These are phyloP conservation scores for Istiophorus platypterus DNA, from an alignment of 2,113 vertebrate genomes.

Conservation along the genomic window DNA sequence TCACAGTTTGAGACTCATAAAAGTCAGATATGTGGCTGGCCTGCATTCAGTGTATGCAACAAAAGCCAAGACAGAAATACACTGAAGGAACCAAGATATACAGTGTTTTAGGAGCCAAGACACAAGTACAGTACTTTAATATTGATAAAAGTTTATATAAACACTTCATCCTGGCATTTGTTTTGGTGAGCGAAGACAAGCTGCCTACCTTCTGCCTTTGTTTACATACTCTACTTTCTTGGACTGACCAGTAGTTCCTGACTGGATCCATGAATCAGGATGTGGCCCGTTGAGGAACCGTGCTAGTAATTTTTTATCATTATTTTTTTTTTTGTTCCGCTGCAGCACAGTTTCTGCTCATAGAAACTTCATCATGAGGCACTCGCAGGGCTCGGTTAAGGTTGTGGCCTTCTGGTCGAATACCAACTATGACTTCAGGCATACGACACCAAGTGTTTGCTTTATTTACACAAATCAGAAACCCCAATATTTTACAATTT, in stretches of 20 bases:
- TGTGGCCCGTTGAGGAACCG: too few relatives aligned
- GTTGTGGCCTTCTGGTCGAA: too few relatives aligned
- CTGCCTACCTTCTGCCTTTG: not conserved
- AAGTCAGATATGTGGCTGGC: not conserved
- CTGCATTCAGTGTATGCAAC: not conserved
- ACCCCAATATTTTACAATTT: not conserved
- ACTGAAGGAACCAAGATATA: not conserved
- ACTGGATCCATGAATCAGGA: not conserved
- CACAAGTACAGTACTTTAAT: not conserved
- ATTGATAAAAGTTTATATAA: conserved; percentile 8
- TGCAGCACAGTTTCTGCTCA: too few relatives aligned
- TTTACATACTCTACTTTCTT: not conserved
- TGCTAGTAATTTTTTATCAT: too few relatives aligned
- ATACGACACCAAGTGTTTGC: too few relatives aligned
- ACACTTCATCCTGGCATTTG: not conserved
- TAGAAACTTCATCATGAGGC: too few relatives aligned
- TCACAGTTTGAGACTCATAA: not conserved
- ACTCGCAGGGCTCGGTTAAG: too few relatives aligned
- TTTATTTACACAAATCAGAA: not conserved
- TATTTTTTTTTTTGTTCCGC: too few relatives aligned
- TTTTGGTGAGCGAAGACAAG: not conserved
- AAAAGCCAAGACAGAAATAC: not conserved
- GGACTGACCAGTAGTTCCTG: not conserved
- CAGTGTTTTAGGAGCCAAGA: not conserved
- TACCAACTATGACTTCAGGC: too few relatives aligned